These are phyloP conservation scores for Apeltes quadracus DNA, from an alignment of 2,113 vertebrate genomes.

Conservation along the genomic window DNA sequence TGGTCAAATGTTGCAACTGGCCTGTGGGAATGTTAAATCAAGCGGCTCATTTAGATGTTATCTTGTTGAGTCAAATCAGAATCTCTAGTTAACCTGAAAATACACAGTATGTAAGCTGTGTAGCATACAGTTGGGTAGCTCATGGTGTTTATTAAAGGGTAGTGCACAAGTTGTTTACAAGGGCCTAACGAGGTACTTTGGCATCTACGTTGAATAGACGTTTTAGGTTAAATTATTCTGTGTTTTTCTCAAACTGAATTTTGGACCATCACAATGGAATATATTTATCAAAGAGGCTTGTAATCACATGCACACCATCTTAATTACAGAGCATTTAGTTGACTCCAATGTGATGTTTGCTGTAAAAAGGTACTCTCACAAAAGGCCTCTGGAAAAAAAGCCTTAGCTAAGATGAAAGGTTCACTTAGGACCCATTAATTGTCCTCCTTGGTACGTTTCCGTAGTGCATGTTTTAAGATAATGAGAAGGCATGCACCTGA, in stretches of 20 bases:
- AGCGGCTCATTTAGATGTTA: not conserved
- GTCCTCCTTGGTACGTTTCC: conserved; percentile 3
- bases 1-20: not conserved
- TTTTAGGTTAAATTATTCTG: not conserved
- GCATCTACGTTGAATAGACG: not conserved
- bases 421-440: conserved; percentile 23
- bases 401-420: conserved; percentile 22
- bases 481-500: conserved; percentile 21
- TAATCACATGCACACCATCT: conserved; percentile 27
- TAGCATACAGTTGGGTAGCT: not conserved
- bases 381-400: conserved; percentile 1
- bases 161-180: not conserved
- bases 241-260: conserved; percentile 4
- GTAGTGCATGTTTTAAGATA: conserved; percentile 11
- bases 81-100: not conserved
- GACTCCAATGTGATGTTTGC: conserved; percentile 18
- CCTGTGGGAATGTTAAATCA: not conserved
- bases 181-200: not conserved
- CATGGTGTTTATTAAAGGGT: not conserved
- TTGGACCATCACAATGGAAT: conserved; percentile 4
- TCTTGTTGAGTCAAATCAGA: not conserved
- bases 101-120: not conserved
- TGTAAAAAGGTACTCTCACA: conserved; percentile 30
- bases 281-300: conserved; percentile 15
- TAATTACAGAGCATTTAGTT: conserved; percentile 20